phyloP scores from a whole-genome alignment of 2,797 vertebrate species.

The Lycodopsis pacificus region DNA sequence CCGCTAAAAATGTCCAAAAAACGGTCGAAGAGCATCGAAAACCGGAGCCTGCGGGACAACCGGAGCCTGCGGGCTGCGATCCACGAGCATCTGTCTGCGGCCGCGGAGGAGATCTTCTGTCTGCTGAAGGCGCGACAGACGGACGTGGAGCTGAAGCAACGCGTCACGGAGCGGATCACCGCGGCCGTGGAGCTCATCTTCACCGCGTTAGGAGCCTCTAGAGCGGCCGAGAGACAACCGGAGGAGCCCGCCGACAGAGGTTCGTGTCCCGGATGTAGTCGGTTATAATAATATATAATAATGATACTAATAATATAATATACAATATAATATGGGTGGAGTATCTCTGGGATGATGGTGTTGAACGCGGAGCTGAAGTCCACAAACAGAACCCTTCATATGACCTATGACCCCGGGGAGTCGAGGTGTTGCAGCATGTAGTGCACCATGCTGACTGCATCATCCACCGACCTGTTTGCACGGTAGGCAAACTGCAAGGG shows the following conservation, averaged over 20 bases:
- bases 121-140: conserved; percentile 55
- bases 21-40: neutral
- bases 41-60: neutral
- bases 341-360: too few species aligned
- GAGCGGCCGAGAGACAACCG: neutral
- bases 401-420: too few species aligned
- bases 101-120: conserved; percentile 48
- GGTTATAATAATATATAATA: too few species aligned
- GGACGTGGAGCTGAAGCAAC: conserved; percentile 38
- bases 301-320: too few species aligned
- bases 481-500: too few species aligned
- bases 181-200: conserved; percentile 66
- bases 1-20: conserved; percentile 47
- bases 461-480: too few species aligned
- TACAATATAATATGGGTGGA: too few species aligned
- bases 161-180: conserved; percentile 52
- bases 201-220: conserved; percentile 23
- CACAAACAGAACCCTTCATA: too few species aligned
- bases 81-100: conserved; percentile 52
- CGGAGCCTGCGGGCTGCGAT: conserved; percentile 43
- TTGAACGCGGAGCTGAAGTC: too few species aligned
- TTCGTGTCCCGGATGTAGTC: neutral
- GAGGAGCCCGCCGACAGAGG: conserved; percentile 1
- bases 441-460: too few species aligned
- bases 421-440: too few species aligned